Evolutionary conservation across 1,140 invertebrate species (phyloP).

Genomic region (Stenopsyche tienmushanensis): DNA sequence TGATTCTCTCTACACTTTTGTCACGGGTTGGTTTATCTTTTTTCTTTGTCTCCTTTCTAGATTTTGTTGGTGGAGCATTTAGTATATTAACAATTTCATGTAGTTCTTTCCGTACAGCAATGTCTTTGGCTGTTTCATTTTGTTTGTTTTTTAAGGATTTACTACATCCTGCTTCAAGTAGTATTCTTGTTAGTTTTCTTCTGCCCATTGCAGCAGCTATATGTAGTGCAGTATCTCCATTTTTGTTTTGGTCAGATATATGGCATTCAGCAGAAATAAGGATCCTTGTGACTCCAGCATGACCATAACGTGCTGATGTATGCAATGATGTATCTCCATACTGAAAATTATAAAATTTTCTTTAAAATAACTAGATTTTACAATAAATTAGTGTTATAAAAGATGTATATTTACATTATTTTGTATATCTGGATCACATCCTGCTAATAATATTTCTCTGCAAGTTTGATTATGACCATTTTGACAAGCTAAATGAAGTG

Average conservation of each 20-base stretch:
- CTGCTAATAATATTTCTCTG: constrained; percentile 81
- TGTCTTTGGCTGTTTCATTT: constrained; percentile 86
- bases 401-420: constrained; percentile 76
- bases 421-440: constrained; percentile 83
- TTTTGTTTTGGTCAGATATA: constrained; percentile 91
- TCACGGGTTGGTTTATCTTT: constrained; percentile 52
- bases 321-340: constrained; percentile 96
- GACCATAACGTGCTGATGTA: constrained; percentile 91
- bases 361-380: constrained; percentile 10
- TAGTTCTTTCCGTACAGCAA: constrained; percentile 83
- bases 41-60: constrained; percentile 49
- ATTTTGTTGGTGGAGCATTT: constrained; percentile 60
- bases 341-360: constrained; percentile 56
- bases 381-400: constrained; percentile 4
- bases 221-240: constrained; percentile 92
- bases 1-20: constrained; percentile 51
- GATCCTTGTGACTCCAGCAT: constrained; percentile 93
- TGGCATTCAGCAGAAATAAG: constrained; percentile 86
- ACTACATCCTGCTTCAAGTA: constrained; percentile 85
- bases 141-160: constrained; percentile 84
- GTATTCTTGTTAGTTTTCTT: constrained; percentile 86
- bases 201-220: constrained; percentile 92
- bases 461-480: constrained; percentile 96
- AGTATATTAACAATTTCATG: constrained; percentile 79
- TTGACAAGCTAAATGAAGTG: constrained; percentile 93